phyloP scores from a whole-genome alignment of 2,113 vertebrate genomes.

The Tragelaphus scriptus region DNA sequence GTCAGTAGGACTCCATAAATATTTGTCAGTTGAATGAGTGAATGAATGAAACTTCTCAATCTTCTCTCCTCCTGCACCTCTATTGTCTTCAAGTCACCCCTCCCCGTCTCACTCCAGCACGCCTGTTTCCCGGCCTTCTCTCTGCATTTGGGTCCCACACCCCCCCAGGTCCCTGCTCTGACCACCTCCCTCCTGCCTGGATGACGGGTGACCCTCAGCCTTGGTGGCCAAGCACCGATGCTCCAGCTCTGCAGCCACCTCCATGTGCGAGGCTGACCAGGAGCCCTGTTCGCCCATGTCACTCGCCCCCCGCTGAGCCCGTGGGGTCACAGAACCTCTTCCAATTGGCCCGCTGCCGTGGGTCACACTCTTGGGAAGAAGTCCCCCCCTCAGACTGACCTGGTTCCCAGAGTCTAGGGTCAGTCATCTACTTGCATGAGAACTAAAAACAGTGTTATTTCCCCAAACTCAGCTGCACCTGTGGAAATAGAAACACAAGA shows the following conservation, averaged over 20 bases:
- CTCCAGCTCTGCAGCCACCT: too few relatives aligned
- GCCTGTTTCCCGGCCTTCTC: not conserved
- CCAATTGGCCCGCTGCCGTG: accelerated
- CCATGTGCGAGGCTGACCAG: too few relatives aligned
- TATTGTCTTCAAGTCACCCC: too few relatives aligned
- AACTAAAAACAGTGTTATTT: not conserved
- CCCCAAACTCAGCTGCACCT: constrained; percentile 30
- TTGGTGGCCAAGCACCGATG: too few relatives aligned
- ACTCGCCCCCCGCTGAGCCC: accelerated
- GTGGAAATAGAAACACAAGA: not conserved
- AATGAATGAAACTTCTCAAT: too few relatives aligned
- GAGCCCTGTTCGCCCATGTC: too few relatives aligned
- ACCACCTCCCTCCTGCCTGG: too few relatives aligned
- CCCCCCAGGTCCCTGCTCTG: not conserved
- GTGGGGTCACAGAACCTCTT: not conserved
- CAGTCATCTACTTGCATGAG: not conserved
- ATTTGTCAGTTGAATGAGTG: too few relatives aligned
- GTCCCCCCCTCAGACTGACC: not conserved
- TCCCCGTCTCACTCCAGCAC: too few relatives aligned
- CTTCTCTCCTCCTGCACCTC: too few relatives aligned
- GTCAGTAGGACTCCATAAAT: too few relatives aligned
- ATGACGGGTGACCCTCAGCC: not conserved
- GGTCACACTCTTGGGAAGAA: not conserved
- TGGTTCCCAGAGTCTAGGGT: not conserved
- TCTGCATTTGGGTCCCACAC: not conserved